phyloP scores from a whole-genome alignment of 1,140 invertebrate genomes.

The Drosophila nikananu region DNA sequence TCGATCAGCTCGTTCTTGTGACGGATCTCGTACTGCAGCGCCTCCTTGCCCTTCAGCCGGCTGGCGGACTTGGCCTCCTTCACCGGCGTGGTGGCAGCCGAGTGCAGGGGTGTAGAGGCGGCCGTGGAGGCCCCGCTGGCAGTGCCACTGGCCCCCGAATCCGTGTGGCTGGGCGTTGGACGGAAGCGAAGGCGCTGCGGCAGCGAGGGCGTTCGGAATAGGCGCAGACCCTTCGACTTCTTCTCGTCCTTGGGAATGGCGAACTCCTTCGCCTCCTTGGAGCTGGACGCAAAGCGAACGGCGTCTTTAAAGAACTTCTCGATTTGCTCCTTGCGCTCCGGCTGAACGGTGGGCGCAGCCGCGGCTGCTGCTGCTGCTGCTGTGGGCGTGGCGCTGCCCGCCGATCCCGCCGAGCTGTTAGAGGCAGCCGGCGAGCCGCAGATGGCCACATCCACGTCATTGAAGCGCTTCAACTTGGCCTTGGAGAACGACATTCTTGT shows the following conservation, averaged over 20 bases:
- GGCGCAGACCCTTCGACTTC: slow-evolving; percentile 77
- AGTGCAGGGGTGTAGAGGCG: slow-evolving; percentile 76
- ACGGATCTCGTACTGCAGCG: slow-evolving; percentile 80
- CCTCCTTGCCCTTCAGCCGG: slow-evolving; percentile 82
- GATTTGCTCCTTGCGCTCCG: slow-evolving; percentile 82
- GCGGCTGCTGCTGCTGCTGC: slow-evolving; percentile 25
- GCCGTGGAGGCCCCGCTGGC: slow-evolving; percentile 64
- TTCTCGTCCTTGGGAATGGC: slow-evolving; percentile 84
- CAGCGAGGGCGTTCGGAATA: slow-evolving; percentile 82
- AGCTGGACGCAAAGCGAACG: slow-evolving; percentile 73
- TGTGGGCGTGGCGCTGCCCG: slow-evolving; percentile 67
- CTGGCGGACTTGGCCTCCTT: slow-evolving; percentile 79
- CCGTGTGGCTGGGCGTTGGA: slow-evolving; percentile 65
- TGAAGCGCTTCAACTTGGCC: slow-evolving; percentile 84
- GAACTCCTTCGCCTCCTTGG: slow-evolving; percentile 81
- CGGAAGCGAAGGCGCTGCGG: slow-evolving; percentile 82
- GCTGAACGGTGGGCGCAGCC: slow-evolving; percentile 38
- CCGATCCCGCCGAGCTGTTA: slow-evolving; percentile 63
- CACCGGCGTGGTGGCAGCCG: slow-evolving; percentile 75
- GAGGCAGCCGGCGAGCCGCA: slow-evolving; percentile 73
- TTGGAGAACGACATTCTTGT: slow-evolving; percentile 80
- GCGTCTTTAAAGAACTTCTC: slow-evolving; percentile 85
- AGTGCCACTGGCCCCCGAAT: slow-evolving; percentile 25
- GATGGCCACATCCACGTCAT: slow-evolving; percentile 76
- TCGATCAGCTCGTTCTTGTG: slow-evolving; percentile 82